A percentile compares a stretch with the other conserved stretches of the same genome.
Evolutionary conservation across 1,140 invertebrate genomes (phyloP).

Genomic region (Hormaphis cornu): DNA sequence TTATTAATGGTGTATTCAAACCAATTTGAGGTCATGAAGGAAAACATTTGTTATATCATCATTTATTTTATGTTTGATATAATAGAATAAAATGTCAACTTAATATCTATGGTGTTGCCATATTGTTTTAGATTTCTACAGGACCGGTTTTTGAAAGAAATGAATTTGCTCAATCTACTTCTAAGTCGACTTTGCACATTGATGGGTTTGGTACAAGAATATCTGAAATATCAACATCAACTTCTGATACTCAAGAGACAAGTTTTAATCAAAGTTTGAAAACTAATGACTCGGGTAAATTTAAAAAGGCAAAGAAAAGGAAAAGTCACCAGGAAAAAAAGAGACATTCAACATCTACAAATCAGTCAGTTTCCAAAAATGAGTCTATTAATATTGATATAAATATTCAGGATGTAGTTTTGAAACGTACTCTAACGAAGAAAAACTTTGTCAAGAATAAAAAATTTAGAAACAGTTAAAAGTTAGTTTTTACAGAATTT

Average conservation of each 20-base stretch:
- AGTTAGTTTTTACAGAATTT: not conserved
- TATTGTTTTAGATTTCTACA: constrained; percentile 19
- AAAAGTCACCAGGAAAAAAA: not conserved
- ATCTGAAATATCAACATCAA: not conserved
- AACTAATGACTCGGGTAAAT: not conserved
- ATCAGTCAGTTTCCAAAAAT: not conserved
- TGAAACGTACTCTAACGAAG: constrained; percentile 6
- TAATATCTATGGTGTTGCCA: no score
- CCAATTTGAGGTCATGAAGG: no score
- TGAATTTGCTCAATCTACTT: constrained; percentile 14
- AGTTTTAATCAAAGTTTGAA: not conserved
- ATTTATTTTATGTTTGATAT: no score
- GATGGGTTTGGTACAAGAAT: not conserved
- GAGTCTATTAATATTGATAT: constrained; percentile 14
- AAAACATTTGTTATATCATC: no score
- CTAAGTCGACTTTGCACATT: not conserved
- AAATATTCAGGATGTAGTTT: constrained; percentile 11
- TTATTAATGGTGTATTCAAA: no score
- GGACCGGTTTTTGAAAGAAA: not conserved
- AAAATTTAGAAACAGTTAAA: not conserved
- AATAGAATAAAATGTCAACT: no score
- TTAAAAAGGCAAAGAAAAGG: not conserved
- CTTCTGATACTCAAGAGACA: not conserved
- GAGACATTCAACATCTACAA: not conserved
- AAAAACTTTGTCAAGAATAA: constrained; percentile 3